These are phyloP conservation scores for Progne subis DNA, from an alignment of 2,113 vertebrate species.

Conservation along the genomic window DNA sequence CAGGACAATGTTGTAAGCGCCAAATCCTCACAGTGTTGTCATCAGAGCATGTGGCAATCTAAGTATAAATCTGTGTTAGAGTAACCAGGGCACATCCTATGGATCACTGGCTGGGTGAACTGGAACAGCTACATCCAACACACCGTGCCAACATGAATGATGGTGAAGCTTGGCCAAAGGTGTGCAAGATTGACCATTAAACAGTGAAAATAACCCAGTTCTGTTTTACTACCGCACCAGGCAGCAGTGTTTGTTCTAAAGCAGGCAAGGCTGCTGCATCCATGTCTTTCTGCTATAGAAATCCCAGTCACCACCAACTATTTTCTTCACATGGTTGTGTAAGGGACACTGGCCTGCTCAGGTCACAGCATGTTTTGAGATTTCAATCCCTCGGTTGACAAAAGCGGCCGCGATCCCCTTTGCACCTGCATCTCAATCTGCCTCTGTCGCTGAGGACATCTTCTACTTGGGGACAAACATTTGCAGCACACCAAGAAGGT, in stretches of 20 bases:
- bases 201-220: not conserved
- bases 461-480: not conserved
- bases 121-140: not conserved
- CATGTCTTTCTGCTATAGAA: slow-evolving; percentile 27
- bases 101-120: not conserved
- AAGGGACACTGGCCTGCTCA: slow-evolving; percentile 12
- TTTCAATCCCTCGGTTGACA: slow-evolving; percentile 19
- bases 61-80: not conserved
- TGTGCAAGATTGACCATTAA: not conserved
- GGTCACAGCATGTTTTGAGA: not conserved
- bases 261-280: not conserved
- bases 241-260: not conserved
- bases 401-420: not conserved
- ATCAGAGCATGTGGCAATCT: slow-evolving; percentile 97
- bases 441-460: not conserved
- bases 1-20: slow-evolving; percentile 78
- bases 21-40: slow-evolving; percentile 94
- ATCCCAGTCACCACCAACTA: not conserved
- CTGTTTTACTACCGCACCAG: not conserved
- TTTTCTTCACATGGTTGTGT: not conserved
- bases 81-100: not conserved
- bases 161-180: not conserved
- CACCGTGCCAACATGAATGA: not conserved
- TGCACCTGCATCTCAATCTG: not conserved
- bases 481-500: not conserved